phyloP scores from a whole-genome alignment of 2,888 invertebrate genomes.

The Pammene aurita region DNA sequence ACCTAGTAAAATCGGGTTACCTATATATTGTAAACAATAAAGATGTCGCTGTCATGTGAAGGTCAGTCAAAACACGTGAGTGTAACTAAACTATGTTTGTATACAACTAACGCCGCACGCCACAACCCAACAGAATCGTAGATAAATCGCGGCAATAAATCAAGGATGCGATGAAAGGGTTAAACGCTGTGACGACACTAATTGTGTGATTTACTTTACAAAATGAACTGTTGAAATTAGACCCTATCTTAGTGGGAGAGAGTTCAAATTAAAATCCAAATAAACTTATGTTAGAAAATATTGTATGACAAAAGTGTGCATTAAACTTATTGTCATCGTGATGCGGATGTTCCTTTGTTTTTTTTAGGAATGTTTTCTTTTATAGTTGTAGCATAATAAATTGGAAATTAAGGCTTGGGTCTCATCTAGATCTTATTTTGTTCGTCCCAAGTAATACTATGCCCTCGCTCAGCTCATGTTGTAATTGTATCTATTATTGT shows the following conservation, averaged over 20 bases:
- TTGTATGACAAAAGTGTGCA: conserved; percentile 40
- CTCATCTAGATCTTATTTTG: neutral
- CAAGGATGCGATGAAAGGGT: conserved; percentile 74
- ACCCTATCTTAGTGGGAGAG: conserved; percentile 30
- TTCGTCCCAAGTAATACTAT: neutral
- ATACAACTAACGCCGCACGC: conserved; percentile 23
- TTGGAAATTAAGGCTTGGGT: conserved; percentile 18
- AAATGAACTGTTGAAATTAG: conserved; percentile 35
- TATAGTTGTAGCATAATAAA: conserved; percentile 22
- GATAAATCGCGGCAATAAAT: conserved; percentile 69
- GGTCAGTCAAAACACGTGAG: conserved; percentile 31
- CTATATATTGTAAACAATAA: neutral
- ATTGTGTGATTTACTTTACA: conserved; percentile 61
- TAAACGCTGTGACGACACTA: conserved; percentile 65
- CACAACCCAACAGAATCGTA: conserved; percentile 24
- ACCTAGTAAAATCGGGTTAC: too few species aligned
- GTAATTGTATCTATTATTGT: too few species aligned
- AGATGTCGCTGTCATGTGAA: neutral
- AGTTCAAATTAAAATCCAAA: conserved; percentile 18
- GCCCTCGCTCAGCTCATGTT: neutral
- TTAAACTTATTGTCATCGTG: conserved; percentile 58
- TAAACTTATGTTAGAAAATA: conserved; percentile 28
- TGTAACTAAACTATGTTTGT: conserved; percentile 38
- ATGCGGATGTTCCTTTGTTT: conserved; percentile 54
- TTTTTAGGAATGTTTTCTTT: conserved; percentile 32